Conservation (phyloP, 2,113 vertebrate genomes). For the Willisornis vidua region DNA sequence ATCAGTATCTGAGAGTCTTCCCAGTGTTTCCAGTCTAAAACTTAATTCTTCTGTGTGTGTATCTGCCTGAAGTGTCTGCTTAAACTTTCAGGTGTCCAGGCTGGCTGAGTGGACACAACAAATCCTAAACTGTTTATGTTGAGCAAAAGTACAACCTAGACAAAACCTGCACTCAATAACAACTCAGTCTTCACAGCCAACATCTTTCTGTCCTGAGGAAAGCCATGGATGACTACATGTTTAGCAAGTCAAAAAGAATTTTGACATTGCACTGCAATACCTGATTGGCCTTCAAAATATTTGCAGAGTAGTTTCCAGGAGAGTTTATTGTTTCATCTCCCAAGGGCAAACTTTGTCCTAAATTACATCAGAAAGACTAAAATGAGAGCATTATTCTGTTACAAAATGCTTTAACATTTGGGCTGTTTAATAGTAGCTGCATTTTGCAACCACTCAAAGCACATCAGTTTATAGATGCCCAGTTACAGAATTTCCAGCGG, state of each 20-base stretch:
- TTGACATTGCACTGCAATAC: neutral
- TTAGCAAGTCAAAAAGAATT: neutral
- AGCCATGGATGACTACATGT: neutral
- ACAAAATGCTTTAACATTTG: slow-evolving; percentile 1
- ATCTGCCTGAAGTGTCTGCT: neutral
- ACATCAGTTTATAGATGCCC: neutral
- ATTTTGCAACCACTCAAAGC: slow-evolving; percentile 17
- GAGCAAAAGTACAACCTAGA: neutral
- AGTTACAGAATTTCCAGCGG: neutral
- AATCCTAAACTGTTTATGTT: neutral
- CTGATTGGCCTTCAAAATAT: neutral
- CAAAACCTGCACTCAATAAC: neutral
- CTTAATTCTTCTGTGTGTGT: neutral
- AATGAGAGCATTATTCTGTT: neutral
- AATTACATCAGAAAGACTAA: neutral
- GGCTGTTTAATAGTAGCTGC: neutral
- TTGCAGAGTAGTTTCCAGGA: neutral
- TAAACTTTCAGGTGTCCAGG: neutral
- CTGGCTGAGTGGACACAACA: neutral
- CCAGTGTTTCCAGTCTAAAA: neutral
- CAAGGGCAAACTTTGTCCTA: slow-evolving; percentile 3
- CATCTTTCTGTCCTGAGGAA: neutral
- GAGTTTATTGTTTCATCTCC: slow-evolving; percentile 22
- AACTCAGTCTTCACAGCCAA: neutral
- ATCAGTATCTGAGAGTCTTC: neutral